These are phyloP conservation scores for Osmerus eperlanus DNA, from an alignment of 2,113 vertebrate genomes.

Conservation along the genomic window DNA sequence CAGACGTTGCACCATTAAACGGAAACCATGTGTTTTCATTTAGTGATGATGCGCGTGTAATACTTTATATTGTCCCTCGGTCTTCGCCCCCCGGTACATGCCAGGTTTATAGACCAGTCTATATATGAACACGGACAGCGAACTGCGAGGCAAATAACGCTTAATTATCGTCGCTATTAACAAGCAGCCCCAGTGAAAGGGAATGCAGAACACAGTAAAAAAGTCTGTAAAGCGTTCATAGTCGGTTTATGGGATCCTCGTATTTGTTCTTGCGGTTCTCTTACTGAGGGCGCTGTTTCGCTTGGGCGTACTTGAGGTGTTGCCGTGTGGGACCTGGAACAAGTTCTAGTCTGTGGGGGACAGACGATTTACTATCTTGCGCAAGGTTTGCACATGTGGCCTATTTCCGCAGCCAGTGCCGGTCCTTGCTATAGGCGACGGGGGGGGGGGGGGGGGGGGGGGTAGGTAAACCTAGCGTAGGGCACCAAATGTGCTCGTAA, in stretches of 20 bases:
- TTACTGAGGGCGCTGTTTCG: constrained; percentile 41
- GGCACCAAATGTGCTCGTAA: no score
- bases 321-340: background rate
- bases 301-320: background rate
- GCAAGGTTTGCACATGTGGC: background rate
- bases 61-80: no score
- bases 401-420: background rate
- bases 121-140: no score
- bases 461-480: no score
- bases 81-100: no score
- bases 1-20: constrained; percentile 3
- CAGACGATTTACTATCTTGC: no score
- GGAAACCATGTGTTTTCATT: no score
- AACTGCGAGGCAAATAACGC: background rate
- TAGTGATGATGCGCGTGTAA: no score
- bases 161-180: background rate
- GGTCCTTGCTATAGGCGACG: no score
- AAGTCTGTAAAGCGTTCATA: constrained; percentile 7
- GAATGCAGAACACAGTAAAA: constrained; percentile 32
- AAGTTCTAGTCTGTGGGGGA: no score
- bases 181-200: constrained; percentile 19
- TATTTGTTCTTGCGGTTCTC: constrained; percentile 41
- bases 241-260: constrained; percentile 2
- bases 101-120: no score
- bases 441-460: no score